phyloP scores from a whole-genome alignment of 2,797 vertebrate species.

The Trichosurus vulpecula region DNA sequence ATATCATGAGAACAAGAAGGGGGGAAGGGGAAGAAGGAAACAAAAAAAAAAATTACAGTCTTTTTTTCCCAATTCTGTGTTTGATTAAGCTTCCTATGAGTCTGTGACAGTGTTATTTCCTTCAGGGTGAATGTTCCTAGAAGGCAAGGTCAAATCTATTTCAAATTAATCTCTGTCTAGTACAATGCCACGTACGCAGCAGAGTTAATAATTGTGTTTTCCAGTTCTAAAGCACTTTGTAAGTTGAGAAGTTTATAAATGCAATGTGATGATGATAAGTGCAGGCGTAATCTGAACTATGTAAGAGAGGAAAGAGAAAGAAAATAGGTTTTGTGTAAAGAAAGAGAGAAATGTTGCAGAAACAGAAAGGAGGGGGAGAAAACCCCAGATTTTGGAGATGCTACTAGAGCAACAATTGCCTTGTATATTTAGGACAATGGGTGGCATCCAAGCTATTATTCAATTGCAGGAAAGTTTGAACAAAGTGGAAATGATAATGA shows the following conservation, averaged over 20 bases:
- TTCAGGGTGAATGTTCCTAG: background rate
- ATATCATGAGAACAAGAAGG: background rate
- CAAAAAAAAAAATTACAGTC: background rate
- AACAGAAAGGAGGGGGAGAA: background rate
- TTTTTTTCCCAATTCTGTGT: background rate
- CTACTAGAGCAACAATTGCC: background rate
- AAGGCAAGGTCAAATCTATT: background rate
- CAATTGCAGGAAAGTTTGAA: background rate
- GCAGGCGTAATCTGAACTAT: background rate
- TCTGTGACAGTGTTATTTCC: background rate
- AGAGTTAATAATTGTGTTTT: background rate
- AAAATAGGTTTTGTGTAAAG: background rate
- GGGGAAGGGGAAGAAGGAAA: background rate
- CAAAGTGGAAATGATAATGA: background rate
- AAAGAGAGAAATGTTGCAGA: background rate
- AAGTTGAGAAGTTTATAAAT: background rate
- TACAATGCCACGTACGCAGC: background rate
- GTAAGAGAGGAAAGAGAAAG: background rate
- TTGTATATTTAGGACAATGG: background rate
- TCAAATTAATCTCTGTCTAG: background rate
- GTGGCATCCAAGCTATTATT: background rate
- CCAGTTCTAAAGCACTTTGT: background rate
- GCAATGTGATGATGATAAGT: background rate
- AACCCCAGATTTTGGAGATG: background rate
- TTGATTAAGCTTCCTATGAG: background rate